These are phyloP conservation scores for Bombus consobrinus DNA, from an alignment of 1,140 invertebrate species.

Conservation along the genomic window DNA sequence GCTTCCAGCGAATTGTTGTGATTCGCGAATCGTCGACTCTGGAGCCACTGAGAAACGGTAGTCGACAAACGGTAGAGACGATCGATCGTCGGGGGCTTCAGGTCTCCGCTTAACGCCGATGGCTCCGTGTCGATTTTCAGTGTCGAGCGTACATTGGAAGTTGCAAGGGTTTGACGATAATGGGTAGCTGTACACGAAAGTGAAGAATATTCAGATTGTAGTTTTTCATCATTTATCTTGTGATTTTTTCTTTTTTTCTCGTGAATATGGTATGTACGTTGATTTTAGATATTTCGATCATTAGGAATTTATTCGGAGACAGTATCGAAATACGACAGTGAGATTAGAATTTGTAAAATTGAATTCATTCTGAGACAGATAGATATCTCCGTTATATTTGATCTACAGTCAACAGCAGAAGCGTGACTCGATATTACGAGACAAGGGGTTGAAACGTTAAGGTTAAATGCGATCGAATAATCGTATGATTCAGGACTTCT, in stretches of 20 bases:
- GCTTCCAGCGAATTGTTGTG: neutral
- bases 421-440: neutral
- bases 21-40: neutral
- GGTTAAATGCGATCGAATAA: neutral
- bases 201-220: neutral
- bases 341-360: neutral
- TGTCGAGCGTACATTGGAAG: neutral
- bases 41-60: neutral
- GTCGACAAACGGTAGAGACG: neutral
- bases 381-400: too few species aligned
- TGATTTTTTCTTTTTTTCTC: neutral
- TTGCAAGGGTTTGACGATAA: neutral
- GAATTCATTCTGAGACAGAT: neutral
- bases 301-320: too few species aligned
- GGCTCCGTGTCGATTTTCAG: neutral
- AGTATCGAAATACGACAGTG: too few species aligned
- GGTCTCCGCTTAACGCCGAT: neutral
- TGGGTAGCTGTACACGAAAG: neutral
- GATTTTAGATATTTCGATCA: neutral
- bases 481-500: neutral
- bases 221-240: neutral
- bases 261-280: neutral
- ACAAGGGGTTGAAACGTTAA: neutral
- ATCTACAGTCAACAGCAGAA: neutral
- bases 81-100: constrained; percentile 11